Percentiles rank a stretch among this genome's conserved stretches.
phyloP scores from a whole-genome alignment of 2,113 vertebrate species.

The Agapornis roseicollis region DNA sequence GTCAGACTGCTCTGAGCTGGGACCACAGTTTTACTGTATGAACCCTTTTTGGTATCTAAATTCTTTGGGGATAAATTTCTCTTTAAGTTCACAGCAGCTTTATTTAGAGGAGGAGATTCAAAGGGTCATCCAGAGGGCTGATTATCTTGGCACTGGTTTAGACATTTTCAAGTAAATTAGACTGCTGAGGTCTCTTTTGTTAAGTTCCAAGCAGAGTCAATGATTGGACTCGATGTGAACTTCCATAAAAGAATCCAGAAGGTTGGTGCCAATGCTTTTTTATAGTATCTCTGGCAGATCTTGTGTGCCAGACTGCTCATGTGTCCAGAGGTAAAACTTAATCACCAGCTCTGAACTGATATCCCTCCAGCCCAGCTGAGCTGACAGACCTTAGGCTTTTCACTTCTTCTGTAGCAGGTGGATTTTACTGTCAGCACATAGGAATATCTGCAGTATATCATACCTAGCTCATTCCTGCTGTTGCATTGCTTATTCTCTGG shows the following conservation, averaged over 20 bases:
- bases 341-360: neutral
- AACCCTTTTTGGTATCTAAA: neutral
- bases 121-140: conserved; percentile 4
- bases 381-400: neutral
- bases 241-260: neutral
- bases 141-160: neutral
- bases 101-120: neutral
- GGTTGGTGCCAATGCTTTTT: neutral
- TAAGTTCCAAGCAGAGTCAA: neutral
- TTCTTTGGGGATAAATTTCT: neutral
- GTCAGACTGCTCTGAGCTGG: neutral
- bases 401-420: neutral
- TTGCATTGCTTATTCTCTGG: neutral
- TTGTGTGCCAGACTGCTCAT: neutral
- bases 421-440: neutral
- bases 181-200: neutral
- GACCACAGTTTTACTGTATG: neutral
- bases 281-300: neutral
- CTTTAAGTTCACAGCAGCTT: neutral
- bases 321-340: neutral
- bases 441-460: neutral
- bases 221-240: neutral
- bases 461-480: neutral
- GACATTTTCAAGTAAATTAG: conserved; percentile 20
- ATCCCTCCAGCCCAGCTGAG: neutral